These are phyloP conservation scores for Nyctereutes procyonoides DNA, from an alignment of 2,113 vertebrate species.

Conservation along the genomic window DNA sequence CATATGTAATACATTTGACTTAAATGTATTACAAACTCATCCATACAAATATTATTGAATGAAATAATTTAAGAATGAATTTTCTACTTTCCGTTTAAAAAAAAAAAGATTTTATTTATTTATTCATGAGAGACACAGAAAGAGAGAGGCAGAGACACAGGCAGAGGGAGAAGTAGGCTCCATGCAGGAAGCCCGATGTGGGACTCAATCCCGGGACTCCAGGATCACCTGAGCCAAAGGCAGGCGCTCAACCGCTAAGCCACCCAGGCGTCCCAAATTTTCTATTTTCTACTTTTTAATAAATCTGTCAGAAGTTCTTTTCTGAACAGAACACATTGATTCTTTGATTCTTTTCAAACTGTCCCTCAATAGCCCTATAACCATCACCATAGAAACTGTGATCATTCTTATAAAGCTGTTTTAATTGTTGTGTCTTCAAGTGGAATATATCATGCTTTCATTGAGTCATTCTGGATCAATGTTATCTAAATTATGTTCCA, in stretches of 20 bases:
- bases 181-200: no score
- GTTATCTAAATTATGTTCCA: not conserved
- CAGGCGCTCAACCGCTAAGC: no score
- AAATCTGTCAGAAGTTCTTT: conserved; percentile 37
- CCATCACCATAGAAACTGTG: not conserved
- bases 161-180: no score
- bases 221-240: no score
- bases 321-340: conserved; percentile 49
- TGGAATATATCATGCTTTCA: not conserved
- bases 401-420: not conserved
- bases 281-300: conserved; percentile 19
- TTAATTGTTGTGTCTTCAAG: conserved; percentile 12
- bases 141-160: no score
- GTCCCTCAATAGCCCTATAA: not conserved
- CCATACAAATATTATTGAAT: not conserved
- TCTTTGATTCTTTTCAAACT: not conserved
- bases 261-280: not conserved
- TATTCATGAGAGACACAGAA: no score
- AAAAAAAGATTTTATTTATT: no score
- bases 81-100: not conserved
- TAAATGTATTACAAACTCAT: not conserved
- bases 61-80: conserved; percentile 12
- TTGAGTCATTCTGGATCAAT: not conserved
- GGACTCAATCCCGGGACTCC: no score
- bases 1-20: not conserved